Evolutionary conservation across 2,113 vertebrate genomes (phyloP).

Genomic region (Ceyx melanurus): DNA sequence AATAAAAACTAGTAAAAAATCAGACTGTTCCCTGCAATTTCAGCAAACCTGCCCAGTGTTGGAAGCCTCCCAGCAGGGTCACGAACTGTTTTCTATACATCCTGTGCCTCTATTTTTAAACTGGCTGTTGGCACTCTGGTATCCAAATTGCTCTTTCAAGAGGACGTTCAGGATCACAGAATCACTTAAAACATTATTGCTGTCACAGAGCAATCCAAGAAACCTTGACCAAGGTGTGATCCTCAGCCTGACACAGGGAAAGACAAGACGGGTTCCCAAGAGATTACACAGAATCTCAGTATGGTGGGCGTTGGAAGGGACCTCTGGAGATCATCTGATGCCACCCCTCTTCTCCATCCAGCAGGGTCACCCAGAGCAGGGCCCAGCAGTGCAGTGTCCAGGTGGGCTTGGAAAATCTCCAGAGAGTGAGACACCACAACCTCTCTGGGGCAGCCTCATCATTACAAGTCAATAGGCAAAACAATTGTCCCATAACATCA

Average conservation of each 20-base stretch:
- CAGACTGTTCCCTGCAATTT: conserved; percentile 16
- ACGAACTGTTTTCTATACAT: not conserved
- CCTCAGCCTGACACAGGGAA: not conserved
- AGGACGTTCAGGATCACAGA: not conserved
- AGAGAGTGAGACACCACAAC: too few relatives aligned
- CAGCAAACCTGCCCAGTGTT: not conserved
- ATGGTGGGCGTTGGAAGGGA: not conserved
- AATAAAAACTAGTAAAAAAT: conserved; percentile 16
- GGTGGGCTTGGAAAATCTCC: not conserved
- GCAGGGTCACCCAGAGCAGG: not conserved
- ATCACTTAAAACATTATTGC: not conserved
- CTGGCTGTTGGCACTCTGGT: not conserved
- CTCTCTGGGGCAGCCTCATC: too few relatives aligned
- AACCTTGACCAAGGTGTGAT: not conserved
- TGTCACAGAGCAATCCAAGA: not conserved
- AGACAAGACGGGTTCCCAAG: not conserved
- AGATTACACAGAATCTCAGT: not conserved
- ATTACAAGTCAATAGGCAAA: not conserved
- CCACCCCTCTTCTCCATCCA: not conserved
- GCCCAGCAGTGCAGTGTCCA: not conserved
- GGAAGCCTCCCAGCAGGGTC: conserved; percentile 38
- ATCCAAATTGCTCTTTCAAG: not conserved
- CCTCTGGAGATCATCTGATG: not conserved
- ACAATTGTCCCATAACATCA: not conserved
- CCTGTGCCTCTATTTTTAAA: conserved; percentile 12